Conservation (phyloP, 2,888 invertebrate genomes). For the Ceriagrion tenellum region DNA sequence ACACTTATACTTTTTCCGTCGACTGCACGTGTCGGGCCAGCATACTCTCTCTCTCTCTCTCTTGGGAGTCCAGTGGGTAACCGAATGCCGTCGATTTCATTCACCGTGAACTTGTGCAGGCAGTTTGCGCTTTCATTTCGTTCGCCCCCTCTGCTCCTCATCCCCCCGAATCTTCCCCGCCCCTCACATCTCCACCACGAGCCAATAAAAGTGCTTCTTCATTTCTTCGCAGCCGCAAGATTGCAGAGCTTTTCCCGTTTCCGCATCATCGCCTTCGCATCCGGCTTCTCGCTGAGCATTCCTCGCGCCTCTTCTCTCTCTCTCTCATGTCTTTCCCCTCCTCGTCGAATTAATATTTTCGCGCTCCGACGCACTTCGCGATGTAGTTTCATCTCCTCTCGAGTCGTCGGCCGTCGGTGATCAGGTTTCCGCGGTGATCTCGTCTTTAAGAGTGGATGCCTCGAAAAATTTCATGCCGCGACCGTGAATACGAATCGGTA, state of each 20-base stretch:
- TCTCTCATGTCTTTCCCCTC: neutral
- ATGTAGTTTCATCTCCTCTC: too few relatives aligned
- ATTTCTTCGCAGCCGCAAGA: conserved; percentile 13
- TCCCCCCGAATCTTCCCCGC: neutral
- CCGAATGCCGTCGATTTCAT: neutral
- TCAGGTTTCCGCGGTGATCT: neutral
- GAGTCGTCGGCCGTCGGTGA: neutral
- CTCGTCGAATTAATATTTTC: neutral
- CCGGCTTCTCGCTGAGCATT: neutral
- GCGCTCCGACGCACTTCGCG: too few relatives aligned
- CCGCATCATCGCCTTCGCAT: conserved; percentile 17
- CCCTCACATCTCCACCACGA: neutral
- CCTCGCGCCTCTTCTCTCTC: neutral
- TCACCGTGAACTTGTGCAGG: neutral
- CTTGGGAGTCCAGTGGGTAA: neutral
- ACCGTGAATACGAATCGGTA: neutral
- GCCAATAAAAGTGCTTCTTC: neutral
- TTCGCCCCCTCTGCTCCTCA: neutral
- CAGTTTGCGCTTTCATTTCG: neutral
- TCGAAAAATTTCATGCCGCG: neutral
- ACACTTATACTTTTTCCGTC: too few relatives aligned
- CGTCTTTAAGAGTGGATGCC: neutral
- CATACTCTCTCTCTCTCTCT: too few relatives aligned
- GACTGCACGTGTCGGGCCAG: neutral
- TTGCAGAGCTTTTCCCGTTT: neutral